Conservation (phyloP, 2,113 vertebrate genomes). For the Ahaetulla prasina region DNA sequence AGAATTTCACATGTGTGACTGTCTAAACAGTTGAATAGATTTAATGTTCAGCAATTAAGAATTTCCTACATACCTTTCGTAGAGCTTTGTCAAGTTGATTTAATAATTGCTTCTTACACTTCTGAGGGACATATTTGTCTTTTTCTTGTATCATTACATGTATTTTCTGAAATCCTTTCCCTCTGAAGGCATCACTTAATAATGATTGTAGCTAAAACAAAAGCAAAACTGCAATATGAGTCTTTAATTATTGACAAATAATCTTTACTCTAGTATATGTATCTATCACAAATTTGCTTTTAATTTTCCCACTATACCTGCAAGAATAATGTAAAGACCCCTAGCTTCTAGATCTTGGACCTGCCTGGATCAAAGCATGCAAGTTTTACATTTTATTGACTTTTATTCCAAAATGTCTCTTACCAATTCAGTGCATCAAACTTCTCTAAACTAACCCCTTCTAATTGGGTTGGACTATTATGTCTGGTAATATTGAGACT, state of each 20-base stretch:
- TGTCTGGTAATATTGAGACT: neutral
- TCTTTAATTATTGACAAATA: neutral
- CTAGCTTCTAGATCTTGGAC: neutral
- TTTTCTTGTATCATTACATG: constrained; percentile 51
- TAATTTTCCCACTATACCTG: neutral
- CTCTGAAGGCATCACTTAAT: constrained; percentile 57
- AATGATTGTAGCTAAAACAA: constrained; percentile 61
- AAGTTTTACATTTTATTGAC: neutral
- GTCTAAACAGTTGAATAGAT: neutral
- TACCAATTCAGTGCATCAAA: neutral
- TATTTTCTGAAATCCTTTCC: constrained; percentile 66
- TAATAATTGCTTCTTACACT: constrained; percentile 53
- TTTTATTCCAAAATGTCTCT: neutral
- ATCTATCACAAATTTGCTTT: neutral
- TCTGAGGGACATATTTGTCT: constrained; percentile 52
- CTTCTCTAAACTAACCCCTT: neutral
- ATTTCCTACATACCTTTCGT: constrained; percentile 56
- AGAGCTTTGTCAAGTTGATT: constrained; percentile 60
- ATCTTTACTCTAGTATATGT: neutral
- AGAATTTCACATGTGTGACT: neutral
- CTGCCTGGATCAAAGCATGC: neutral
- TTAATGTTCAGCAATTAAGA: neutral
- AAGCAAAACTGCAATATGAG: neutral
- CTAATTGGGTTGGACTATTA: neutral
- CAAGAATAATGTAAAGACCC: neutral